Evolutionary conservation across 1,140 invertebrate species (phyloP), one percentile per base, ranked within the genome.

Genomic region (Drosophila elegans): DNA sequence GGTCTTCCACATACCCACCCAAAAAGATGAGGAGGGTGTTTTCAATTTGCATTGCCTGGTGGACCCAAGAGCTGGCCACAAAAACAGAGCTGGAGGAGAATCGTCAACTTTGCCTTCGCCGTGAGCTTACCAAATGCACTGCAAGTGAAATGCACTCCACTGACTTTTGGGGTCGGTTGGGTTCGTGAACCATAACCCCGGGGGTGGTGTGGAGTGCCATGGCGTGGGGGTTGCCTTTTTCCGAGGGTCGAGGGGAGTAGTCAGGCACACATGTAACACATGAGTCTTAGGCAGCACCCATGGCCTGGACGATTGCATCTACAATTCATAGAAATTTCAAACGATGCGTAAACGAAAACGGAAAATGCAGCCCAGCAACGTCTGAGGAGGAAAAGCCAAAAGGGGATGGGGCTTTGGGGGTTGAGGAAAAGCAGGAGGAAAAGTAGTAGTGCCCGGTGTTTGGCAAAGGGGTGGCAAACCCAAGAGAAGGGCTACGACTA

Each of bases 321-420:
- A 91, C 89, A 91, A 91, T 91, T 91, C 89, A 91, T 91, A 91
- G 89, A 91, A 91, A 91, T 91, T 91, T 81, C 84, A 89, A 91
- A 89, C 89, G 80, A 82, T 89, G 79, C 89, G 77, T 90, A 89
- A 91, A 91, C 83, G 88, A 89, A 91, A 91, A 90, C 77, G 85
- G 81, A 90, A 89, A 89, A 90, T 69, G 76, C 84, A 79, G n/a
- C 72, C 41, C 63, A 59, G 42, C 46, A 44, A 45, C 57, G 32
- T 72, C 46, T 44, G 36, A 52, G 49, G 38, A 56, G 59, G 44
- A 55, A 46, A 66, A 64, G 12, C 36, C 41, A 10, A 16, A 34
- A 12, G 32, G 13, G 36, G 21, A 9, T 3, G 9, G 12, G 13
- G 25, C 11, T 27, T 2, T 27, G 4, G 27, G 2, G 2, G 27